Conservation (phyloP, 92 coral and sea anemone genomes). For the Phymanthus crucifer region DNA sequence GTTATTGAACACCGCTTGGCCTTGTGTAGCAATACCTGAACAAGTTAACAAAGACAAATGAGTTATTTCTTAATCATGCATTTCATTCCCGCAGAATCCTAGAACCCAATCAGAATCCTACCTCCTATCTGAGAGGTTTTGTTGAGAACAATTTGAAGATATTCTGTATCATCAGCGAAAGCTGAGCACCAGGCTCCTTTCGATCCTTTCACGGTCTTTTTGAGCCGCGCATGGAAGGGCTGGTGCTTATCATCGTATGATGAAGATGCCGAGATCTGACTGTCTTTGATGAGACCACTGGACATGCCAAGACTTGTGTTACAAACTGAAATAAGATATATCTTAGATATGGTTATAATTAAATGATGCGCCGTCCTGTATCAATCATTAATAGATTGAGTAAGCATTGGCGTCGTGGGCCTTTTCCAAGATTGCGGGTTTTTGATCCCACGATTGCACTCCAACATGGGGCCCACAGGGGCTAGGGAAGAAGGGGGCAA, state of each 20-base stretch:
- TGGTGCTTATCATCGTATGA: conserved; percentile 89
- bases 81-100: too few species aligned
- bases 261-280: conserved; percentile 92
- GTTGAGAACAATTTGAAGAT: conserved; percentile 71
- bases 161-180: conserved; percentile 85
- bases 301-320: conserved; percentile 64
- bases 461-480: too few species aligned
- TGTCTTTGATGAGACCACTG: conserved; percentile 72
- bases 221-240: conserved; percentile 93
- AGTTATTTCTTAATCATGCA: background rate
- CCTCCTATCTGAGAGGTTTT: conserved; percentile 68
- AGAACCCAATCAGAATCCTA: background rate
- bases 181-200: conserved; percentile 99
- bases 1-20: conserved; percentile 92
- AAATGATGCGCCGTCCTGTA: too few species aligned
- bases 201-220: conserved; percentile 78
- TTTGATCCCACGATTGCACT: too few species aligned
- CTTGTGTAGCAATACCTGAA: conserved; percentile 95
- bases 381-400: too few species aligned
- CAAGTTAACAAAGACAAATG: too few species aligned
- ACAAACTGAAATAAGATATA: conserved; percentile 42
- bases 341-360: background rate
- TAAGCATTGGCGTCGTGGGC: too few species aligned
- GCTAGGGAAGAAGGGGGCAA: too few species aligned
- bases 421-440: too few species aligned